phyloP scores from a whole-genome alignment of 1,140 invertebrate genomes.

The Aphaenogaster floridana region DNA sequence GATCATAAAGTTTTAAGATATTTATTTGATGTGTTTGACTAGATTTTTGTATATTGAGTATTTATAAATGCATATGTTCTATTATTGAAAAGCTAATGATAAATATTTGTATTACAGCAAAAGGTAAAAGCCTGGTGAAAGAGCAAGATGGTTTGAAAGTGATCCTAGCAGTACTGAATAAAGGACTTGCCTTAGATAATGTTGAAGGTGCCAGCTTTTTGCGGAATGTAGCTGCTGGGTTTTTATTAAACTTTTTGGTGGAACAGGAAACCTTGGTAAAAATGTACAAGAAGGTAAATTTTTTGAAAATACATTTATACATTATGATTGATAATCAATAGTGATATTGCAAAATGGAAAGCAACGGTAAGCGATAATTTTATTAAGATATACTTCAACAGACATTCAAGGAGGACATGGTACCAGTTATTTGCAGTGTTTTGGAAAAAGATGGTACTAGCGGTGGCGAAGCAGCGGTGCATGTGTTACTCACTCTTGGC shows the following conservation, averaged over 20 bases:
- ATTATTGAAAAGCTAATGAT: conserved; percentile 40
- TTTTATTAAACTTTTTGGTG: conserved; percentile 93
- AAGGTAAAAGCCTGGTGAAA: conserved; percentile 88
- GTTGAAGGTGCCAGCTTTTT: conserved; percentile 78
- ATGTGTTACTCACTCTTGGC: conserved; percentile 91
- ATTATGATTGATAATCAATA: conserved; percentile 7
- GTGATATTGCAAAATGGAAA: not conserved
- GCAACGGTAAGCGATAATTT: conserved; percentile 43
- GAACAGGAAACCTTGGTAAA: conserved; percentile 89
- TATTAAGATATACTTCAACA: conserved; percentile 74
- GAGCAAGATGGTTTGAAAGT: conserved; percentile 88
- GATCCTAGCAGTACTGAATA: conserved; percentile 80
- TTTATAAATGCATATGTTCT: not conserved
- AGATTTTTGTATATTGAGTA: not conserved
- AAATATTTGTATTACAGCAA: conserved; percentile 75
- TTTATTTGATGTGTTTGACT: not conserved
- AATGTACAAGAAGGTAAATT: conserved; percentile 82
- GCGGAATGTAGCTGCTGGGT: conserved; percentile 89
- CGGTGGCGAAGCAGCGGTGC: conserved; percentile 88
- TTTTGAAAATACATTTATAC: not conserved
- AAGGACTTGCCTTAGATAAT: conserved; percentile 73
- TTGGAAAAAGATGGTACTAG: conserved; percentile 85
- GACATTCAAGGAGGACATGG: conserved; percentile 90
- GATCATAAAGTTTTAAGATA: not conserved
- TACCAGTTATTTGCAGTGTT: conserved; percentile 88